Conservation (phyloP, 1,140 invertebrate species). For the Drosophila truncata region DNA sequence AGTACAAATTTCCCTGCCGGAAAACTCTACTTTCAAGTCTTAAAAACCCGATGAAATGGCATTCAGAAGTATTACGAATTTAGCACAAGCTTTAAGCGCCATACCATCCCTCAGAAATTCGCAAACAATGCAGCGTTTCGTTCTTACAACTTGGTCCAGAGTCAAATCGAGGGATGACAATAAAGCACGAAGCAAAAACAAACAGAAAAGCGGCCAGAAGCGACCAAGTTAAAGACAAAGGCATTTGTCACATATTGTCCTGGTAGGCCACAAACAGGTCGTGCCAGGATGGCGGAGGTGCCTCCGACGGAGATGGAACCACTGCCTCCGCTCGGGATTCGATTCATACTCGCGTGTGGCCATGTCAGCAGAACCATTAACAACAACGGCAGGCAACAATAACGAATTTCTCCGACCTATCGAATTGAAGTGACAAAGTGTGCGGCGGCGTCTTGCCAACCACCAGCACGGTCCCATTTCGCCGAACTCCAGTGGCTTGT, state of each 20-base stretch:
- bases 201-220: conserved; percentile 20
- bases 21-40: not conserved
- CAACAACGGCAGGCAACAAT: conserved; percentile 63
- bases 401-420: conserved; percentile 61
- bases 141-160: conserved; percentile 21
- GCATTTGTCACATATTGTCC: conserved; percentile 59
- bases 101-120: conserved; percentile 17
- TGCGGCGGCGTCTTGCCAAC: conserved; percentile 12
- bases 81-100: conserved; percentile 23
- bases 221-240: conserved; percentile 71
- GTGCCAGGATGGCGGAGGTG: conserved; percentile 19
- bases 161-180: conserved; percentile 41
- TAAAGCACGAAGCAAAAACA: conserved; percentile 20
- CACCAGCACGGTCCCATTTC: not conserved
- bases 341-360: conserved; percentile 36
- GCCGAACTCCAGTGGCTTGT: not conserved
- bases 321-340: conserved; percentile 51
- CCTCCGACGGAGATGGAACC: conserved; percentile 10
- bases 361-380: conserved; percentile 73
- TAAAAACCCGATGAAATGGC: not conserved
- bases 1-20: no score
- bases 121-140: conserved; percentile 30
- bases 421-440: conserved; percentile 77
- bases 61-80: not conserved
- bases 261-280: conserved; percentile 55